phyloP scores from a whole-genome alignment of 2,888 invertebrate species.

The Hydriomena furcata region DNA sequence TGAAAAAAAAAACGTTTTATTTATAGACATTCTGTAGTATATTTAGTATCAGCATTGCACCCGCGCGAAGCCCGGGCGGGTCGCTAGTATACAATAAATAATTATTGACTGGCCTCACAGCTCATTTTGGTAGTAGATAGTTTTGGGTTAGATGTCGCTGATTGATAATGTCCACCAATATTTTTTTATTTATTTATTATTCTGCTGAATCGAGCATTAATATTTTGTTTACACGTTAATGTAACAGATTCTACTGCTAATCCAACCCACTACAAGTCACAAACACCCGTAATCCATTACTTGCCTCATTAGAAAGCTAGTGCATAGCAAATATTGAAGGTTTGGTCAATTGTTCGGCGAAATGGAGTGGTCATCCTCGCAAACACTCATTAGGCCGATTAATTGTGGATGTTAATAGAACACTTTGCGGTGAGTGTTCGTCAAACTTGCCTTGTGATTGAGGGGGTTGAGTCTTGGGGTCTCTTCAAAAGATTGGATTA shows the following conservation, averaged over 20 bases:
- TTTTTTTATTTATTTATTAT: too few species aligned
- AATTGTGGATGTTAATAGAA: slow-evolving; percentile 75
- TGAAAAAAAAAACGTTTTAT: too few species aligned
- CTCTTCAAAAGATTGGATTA: slow-evolving; percentile 6
- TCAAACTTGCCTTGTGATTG: slow-evolving; percentile 44
- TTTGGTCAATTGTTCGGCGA: slow-evolving; percentile 63
- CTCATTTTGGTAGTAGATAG: too few species aligned
- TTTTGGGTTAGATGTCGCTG: too few species aligned
- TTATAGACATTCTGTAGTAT: too few species aligned
- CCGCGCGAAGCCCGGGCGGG: too few species aligned
- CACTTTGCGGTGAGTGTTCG: slow-evolving; percentile 58
- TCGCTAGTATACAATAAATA: too few species aligned
- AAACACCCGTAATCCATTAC: slow-evolving; percentile 26
- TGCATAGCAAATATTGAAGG: slow-evolving; percentile 69
- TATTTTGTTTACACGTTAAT: neutral
- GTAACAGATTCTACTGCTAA: neutral
- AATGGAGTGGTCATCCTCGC: slow-evolving; percentile 66
- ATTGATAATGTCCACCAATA: too few species aligned
- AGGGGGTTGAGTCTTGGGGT: slow-evolving; percentile 3
- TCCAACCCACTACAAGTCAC: slow-evolving; percentile 3
- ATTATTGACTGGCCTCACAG: too few species aligned
- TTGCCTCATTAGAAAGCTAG: slow-evolving; percentile 71
- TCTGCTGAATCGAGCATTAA: too few species aligned
- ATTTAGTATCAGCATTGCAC: too few species aligned
- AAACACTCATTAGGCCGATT: slow-evolving; percentile 81